phyloP scores from a whole-genome alignment of 35 echinoderm and acorn worm species.

The Chiridota heheva region DNA sequence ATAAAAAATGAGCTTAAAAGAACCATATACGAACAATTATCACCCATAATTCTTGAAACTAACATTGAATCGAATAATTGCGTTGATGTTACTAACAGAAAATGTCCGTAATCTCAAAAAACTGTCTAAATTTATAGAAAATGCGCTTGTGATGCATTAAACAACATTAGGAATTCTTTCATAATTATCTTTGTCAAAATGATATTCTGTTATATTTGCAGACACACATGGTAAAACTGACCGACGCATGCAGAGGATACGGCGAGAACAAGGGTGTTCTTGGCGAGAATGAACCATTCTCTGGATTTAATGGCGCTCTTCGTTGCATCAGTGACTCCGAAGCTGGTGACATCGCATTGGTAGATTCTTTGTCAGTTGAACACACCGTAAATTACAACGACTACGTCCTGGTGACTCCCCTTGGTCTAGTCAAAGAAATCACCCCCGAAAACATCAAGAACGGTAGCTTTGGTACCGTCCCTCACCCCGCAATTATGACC shows the following conservation, averaged over 20 bases:
- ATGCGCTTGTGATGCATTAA: no score
- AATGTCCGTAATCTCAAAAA: no score
- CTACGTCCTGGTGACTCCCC: constrained; percentile 24
- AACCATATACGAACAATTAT: no score
- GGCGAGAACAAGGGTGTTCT: constrained; percentile 19
- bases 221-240: constrained; percentile 72
- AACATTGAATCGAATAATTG: no score
- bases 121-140: no score
- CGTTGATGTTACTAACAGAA: no score
- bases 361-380: constrained; percentile 54
- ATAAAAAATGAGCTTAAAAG: no score
- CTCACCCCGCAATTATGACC: constrained; percentile 76
- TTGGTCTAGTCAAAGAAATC: constrained; percentile 17
- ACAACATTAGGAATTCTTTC: no score
- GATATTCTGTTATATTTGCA: constrained; percentile 1
- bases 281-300: constrained; percentile 58
- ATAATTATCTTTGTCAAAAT: neutral
- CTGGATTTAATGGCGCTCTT: constrained; percentile 46
- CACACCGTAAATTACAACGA: neutral
- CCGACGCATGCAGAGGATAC: constrained; percentile 48
- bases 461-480: constrained; percentile 75
- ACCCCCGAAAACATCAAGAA: constrained; percentile 42
- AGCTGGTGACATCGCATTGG: constrained; percentile 83
- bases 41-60: no score
- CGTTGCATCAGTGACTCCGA: constrained; percentile 60